A percentile compares a stretch with the other conserved stretches of the same genome.
Evolutionary conservation across 2,888 invertebrate genomes (phyloP).

Genomic region (Epirrita christyi): DNA sequence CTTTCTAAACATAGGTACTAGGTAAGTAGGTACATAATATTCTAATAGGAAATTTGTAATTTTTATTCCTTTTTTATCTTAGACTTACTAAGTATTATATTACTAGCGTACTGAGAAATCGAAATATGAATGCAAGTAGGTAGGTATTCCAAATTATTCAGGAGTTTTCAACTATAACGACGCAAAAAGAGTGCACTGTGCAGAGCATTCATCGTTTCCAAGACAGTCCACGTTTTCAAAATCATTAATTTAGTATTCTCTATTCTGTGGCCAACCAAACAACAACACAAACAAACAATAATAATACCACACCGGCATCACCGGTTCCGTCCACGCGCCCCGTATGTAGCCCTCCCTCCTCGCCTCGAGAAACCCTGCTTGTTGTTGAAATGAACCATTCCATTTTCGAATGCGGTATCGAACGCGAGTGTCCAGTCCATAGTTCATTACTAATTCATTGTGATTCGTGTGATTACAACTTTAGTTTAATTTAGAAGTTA

Average conservation of each 20-base stretch:
- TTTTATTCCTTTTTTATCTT: too few species aligned
- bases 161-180: too few species aligned
- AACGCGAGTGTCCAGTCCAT: neutral
- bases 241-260: neutral
- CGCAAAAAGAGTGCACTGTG: too few species aligned
- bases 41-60: too few species aligned
- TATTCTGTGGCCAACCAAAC: neutral
- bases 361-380: conserved; percentile 37
- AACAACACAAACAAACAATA: conserved; percentile 6
- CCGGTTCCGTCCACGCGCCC: conserved; percentile 2
- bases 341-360: too few species aligned
- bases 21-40: too few species aligned
- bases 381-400: conserved; percentile 8
- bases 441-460: neutral
- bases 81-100: too few species aligned
- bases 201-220: neutral
- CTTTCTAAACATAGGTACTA: too few species aligned
- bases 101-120: too few species aligned
- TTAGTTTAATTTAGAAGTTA: neutral
- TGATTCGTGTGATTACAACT: neutral
- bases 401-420: conserved; percentile 31
- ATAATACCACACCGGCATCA: too few species aligned
- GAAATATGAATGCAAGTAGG: too few species aligned
- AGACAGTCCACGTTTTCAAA: neutral
- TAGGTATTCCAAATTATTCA: too few species aligned